Evolutionary conservation across 2,113 vertebrate species (phyloP).

Genomic region (Trichechus manatus): DNA sequence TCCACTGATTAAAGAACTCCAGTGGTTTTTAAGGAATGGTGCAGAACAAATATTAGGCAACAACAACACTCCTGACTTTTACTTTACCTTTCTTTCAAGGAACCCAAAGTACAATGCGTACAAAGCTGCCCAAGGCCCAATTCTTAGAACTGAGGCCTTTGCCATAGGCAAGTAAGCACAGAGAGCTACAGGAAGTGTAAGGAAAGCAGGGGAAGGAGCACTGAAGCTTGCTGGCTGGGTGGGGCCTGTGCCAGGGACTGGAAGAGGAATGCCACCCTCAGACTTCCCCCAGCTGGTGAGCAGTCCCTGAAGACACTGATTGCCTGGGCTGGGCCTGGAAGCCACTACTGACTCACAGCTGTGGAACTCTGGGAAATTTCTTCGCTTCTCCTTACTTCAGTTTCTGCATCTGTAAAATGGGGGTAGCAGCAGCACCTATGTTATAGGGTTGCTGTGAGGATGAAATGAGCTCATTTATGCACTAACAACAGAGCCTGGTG

Average conservation of each 20-base stretch:
- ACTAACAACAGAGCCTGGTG: not conserved
- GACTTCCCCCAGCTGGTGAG: not conserved
- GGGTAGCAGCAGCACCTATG: too few relatives aligned
- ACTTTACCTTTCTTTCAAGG: not conserved
- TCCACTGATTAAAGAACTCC: too few relatives aligned
- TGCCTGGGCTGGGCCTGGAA: accelerated
- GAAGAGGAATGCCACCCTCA: not conserved
- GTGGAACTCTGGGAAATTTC: not conserved
- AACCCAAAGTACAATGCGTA: not conserved
- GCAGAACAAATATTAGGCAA: not conserved
- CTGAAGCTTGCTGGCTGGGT: not conserved
- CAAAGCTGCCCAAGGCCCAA: not conserved
- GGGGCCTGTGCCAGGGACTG: not conserved
- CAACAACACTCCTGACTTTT: not conserved
- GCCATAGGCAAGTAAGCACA: not conserved
- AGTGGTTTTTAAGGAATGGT: not conserved
- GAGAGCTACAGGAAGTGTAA: not conserved
- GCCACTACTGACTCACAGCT: too few relatives aligned
- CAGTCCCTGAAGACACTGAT: not conserved
- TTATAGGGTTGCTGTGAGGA: not conserved
- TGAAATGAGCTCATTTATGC: not conserved
- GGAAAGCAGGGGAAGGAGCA: not conserved
- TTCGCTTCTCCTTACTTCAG: not conserved
- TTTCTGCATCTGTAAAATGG: too few relatives aligned
- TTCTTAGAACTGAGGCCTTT: not conserved